phyloP scores from a whole-genome alignment of 2,888 invertebrate species.

The Microctonus hyperodae region DNA sequence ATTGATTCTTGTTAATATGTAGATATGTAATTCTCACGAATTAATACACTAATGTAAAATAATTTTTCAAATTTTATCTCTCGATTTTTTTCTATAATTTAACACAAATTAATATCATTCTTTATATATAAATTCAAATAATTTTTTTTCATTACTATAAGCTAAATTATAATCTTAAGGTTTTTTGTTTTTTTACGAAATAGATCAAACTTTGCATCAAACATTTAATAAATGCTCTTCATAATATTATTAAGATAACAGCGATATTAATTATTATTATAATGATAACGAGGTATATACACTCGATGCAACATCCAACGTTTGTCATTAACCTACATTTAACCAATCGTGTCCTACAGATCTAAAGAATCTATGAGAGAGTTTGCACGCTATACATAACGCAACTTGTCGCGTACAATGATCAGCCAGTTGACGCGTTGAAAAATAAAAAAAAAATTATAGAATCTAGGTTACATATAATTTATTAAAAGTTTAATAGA shows the following conservation, averaged over 20 bases:
- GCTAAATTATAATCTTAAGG: no score
- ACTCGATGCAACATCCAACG: constrained; percentile 25
- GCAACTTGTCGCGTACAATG: constrained; percentile 32
- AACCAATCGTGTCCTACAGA: constrained; percentile 37
- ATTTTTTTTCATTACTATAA: no score
- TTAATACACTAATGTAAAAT: no score
- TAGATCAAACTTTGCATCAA: not conserved
- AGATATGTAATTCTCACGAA: no score
- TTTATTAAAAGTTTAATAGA: constrained; percentile 25
- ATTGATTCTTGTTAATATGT: not conserved
- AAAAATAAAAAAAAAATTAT: constrained; percentile 12
- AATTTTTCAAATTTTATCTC: no score
- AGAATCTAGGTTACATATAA: constrained; percentile 29
- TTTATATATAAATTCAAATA: no score
- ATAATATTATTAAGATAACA: constrained; percentile 21
- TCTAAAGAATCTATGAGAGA: constrained; percentile 33
- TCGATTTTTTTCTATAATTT: no score
- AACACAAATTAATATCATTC: no score
- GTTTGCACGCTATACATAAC: constrained; percentile 32
- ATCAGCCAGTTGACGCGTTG: constrained; percentile 23
- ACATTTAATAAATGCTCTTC: constrained; percentile 9
- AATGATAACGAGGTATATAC: constrained; percentile 1
- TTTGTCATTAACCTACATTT: constrained; percentile 41
- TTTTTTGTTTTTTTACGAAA: no score
- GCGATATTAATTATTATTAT: constrained; percentile 12